A percentile compares a stretch with the other conserved stretches of the same genome.
Evolutionary conservation across 2,113 vertebrate genomes (phyloP).

Genomic region (Periophthalmus modestus): DNA sequence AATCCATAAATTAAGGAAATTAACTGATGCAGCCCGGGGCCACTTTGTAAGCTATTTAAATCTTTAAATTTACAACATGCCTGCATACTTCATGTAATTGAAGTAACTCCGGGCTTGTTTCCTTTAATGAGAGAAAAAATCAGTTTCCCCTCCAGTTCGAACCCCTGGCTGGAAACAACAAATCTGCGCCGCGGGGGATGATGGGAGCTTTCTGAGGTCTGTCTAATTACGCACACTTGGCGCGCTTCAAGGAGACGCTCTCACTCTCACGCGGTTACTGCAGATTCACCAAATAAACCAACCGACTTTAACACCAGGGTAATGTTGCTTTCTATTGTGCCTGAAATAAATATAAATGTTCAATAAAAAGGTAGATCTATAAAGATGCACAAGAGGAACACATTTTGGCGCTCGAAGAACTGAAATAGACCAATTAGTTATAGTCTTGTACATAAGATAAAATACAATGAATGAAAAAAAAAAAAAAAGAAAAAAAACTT

Average conservation of each 20-base stretch:
- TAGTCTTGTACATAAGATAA: background rate
- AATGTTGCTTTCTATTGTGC: background rate
- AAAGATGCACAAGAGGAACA: background rate
- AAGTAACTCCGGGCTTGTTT: slow-evolving; percentile 98
- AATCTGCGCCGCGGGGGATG: slow-evolving; percentile 72
- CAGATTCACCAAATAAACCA: slow-evolving; percentile 25
- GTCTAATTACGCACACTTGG: slow-evolving; percentile 63
- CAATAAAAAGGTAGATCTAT: background rate
- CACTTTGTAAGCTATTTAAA: slow-evolving; percentile 99
- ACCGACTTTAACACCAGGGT: slow-evolving; percentile 16
- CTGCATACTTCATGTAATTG: slow-evolving; percentile 99
- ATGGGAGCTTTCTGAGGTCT: slow-evolving; percentile 59
- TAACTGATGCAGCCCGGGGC: slow-evolving; percentile 97
- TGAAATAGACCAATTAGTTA: background rate
- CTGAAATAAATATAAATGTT: background rate
- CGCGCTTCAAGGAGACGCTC: slow-evolving; percentile 42
- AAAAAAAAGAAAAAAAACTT: background rate
- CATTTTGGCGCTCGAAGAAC: background rate
- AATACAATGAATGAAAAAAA: background rate
- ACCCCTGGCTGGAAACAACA: slow-evolving; percentile 85
- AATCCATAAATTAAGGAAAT: slow-evolving; percentile 99
- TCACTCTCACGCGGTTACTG: slow-evolving; percentile 28
- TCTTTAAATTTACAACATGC: slow-evolving; percentile 99
- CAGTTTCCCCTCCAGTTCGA: slow-evolving; percentile 83
- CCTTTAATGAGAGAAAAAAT: slow-evolving; percentile 95